Base-by-base conservation (phyloP, 2,113 vertebrate species). In the Hystrix cristata region DNA sequence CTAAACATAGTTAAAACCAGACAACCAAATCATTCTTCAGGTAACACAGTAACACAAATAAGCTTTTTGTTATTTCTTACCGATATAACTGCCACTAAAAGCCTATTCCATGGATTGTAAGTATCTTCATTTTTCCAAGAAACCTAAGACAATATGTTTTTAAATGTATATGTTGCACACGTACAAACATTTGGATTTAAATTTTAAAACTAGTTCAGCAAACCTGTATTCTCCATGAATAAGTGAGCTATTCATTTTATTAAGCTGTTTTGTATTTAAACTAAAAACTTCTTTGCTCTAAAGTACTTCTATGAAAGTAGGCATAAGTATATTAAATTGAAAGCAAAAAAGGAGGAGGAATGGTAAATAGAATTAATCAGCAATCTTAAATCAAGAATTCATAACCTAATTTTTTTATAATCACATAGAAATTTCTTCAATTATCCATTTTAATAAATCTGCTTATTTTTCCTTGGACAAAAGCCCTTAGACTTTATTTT, bases 21-120 rank as follows among this genome's bases (percentile, higher is more conserved):
- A 67, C 10, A 71, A 74, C 59, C 53, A 71, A 94, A 91, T 12
- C 12, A 79, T 31, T 89, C 57, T 91, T 43, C 92, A 91, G n/a
- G n/a, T n/a, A 72, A 86, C 72, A 67, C 12, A 51, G 31, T 27
- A 80, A 85, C 27, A 86, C 21, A 86, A 1, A 0, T 23, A 92
- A 23, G 72, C 0, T 19, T 29, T 93, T 72, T 34, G 38, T 23
- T 71, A 43, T 57, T 9, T 97, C 99, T 98, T 98, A 99, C 99
- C 92, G 99, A 98, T 59, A 99, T 9, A 43, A 99, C 99, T 0
- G 99, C 98, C 29, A 99, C 98, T 88, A 99, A 97, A 81, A 99
- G 98, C 91, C 98, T 98, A 91, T 99, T 99, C 99, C 99, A 99
- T 0, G 99, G 96, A 91, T 98, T 98, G 0, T 97, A 95, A 78